These are phyloP conservation scores for Danionella cerebrum DNA, from an alignment of 2,113 vertebrate genomes.

Conservation along the genomic window DNA sequence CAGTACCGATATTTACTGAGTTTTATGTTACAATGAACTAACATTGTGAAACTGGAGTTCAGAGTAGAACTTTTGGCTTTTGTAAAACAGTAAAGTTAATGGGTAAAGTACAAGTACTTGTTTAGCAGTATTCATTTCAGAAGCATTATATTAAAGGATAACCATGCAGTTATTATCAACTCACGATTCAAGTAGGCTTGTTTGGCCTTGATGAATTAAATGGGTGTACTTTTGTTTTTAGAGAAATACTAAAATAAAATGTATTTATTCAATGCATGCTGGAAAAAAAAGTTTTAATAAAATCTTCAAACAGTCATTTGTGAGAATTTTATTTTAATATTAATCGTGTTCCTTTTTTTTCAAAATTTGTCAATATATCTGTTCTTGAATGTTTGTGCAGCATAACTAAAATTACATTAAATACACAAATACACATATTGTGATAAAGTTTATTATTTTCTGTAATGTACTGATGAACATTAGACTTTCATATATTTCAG, in stretches of 20 bases:
- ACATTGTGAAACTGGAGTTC: background rate
- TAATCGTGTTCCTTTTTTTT: too few species aligned
- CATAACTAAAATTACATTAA: too few species aligned
- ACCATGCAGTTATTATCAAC: background rate
- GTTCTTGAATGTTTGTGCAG: too few species aligned
- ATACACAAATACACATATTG: too few species aligned
- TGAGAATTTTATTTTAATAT: too few species aligned
- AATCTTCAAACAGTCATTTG: background rate
- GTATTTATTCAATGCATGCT: conserved; percentile 23
- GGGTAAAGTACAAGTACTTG: background rate
- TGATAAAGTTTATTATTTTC: too few species aligned
- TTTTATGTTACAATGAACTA: too few species aligned
- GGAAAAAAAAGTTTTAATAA: background rate
- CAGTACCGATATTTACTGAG: too few species aligned
- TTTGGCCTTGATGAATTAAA: conserved; percentile 3
- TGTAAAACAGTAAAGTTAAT: background rate
- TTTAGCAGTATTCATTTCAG: background rate
- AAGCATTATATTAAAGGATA: background rate
- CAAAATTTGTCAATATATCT: too few species aligned
- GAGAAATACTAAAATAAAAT: background rate
- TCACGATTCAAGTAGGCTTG: background rate
- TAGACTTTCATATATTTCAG: too few species aligned
- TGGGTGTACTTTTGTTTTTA: background rate
- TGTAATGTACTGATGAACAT: too few species aligned
- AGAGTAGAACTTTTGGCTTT: background rate